Percentiles rank a stretch among this genome's conserved stretches.
Conservation (phyloP, 2,113 vertebrate species). For the Cyrtonyx montezumae region DNA sequence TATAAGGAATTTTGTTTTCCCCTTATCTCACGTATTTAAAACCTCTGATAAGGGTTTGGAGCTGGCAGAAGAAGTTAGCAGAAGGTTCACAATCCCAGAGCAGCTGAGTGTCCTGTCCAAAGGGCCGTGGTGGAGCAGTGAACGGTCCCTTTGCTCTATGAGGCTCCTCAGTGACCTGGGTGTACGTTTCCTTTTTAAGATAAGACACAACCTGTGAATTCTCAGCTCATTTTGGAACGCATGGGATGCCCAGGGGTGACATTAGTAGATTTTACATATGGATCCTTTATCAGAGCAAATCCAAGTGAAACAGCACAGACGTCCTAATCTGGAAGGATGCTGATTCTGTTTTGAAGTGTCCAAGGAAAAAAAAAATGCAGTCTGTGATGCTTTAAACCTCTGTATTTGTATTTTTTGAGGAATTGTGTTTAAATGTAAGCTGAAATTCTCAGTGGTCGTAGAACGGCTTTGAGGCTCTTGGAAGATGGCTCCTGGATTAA, state of each 20-base stretch:
- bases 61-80: background rate
- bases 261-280: background rate
- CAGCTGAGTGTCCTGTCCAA: background rate
- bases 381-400: background rate
- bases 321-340: background rate
- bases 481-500: conserved; percentile 2
- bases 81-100: background rate
- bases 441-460: conserved; percentile 38
- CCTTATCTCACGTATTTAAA: background rate
- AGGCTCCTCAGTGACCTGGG: background rate
- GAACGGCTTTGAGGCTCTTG: conserved; percentile 51
- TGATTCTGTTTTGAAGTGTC: background rate
- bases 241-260: background rate
- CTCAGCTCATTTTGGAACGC: background rate
- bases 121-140: background rate
- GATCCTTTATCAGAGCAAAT: background rate
- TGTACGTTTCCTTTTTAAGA: background rate
- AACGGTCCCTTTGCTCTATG: background rate
- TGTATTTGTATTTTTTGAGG: conserved; percentile 13
- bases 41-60: background rate
- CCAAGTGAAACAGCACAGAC: background rate
- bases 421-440: background rate
- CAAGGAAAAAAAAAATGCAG: background rate
- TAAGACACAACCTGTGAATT: background rate
- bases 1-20: background rate